A percentile compares a stretch with the other conserved stretches of the same genome.
phyloP scores from a whole-genome alignment of 2,888 invertebrate genomes.

The Platycheirus albimanus region DNA sequence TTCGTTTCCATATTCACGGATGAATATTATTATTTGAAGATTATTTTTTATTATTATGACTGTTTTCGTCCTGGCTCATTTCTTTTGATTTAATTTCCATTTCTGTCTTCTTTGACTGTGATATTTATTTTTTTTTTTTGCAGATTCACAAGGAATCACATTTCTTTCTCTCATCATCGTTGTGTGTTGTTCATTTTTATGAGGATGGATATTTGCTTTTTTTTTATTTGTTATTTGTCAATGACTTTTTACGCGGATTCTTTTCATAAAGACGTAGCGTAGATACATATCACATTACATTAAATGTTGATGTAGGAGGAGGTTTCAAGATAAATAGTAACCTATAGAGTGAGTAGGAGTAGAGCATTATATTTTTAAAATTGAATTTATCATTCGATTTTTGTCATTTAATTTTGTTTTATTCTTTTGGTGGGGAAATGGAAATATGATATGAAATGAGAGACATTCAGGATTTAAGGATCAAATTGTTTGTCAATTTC shows the following conservation, averaged over 20 bases:
- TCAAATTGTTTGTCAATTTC: conserved; percentile 28
- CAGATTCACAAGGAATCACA: conserved; percentile 51
- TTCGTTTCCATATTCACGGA: conserved; percentile 5
- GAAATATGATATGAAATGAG: conserved; percentile 30
- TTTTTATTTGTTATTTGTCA: conserved; percentile 47
- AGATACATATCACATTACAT: conserved; percentile 45
- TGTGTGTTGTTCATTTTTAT: conserved; percentile 28
- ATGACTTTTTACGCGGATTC: conserved; percentile 63
- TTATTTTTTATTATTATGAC: conserved; percentile 47
- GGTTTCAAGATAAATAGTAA: conserved; percentile 26
- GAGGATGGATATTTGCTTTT: conserved; percentile 47
- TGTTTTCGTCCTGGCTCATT: conserved; percentile 58
- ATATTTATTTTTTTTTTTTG: conserved; percentile 8
- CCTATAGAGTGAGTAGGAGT: too few relatives aligned
- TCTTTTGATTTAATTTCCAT: conserved; percentile 58
- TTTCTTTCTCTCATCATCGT: conserved; percentile 28
- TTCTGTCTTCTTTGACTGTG: background rate
- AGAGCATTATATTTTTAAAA: conserved; percentile 41
- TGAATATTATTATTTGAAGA: conserved; percentile 41
- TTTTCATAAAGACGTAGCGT: conserved; percentile 15
- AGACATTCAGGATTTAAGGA: conserved; percentile 19
- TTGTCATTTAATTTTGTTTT: conserved; percentile 38
- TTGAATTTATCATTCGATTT: conserved; percentile 46
- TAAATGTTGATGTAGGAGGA: conserved; percentile 2
- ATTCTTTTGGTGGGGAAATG: background rate